Conservation (phyloP, 2,888 invertebrate genomes). For the Pycnomerus fuliginosus region DNA sequence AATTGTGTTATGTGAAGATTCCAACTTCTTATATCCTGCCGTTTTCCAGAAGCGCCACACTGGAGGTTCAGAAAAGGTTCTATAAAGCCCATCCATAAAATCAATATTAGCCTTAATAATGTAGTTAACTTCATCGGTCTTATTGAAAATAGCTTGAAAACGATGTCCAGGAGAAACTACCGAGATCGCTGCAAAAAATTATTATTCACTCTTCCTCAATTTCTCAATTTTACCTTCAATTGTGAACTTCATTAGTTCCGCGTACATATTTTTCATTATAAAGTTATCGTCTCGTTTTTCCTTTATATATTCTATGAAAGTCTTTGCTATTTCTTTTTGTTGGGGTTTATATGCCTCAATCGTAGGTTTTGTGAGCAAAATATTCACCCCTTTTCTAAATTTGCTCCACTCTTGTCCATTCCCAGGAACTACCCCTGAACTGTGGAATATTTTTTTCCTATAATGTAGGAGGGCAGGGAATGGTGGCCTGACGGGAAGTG, state of each 20-base stretch:
- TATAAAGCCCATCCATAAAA: slow-evolving; percentile 55
- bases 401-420: slow-evolving; percentile 62
- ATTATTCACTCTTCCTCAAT: slow-evolving; percentile 7
- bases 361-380: slow-evolving; percentile 54
- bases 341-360: slow-evolving; percentile 50
- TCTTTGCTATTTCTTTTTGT: slow-evolving; percentile 51
- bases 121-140: slow-evolving; percentile 7
- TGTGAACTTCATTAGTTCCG: slow-evolving; percentile 49
- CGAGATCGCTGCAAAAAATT: slow-evolving; percentile 53
- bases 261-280: slow-evolving; percentile 46
- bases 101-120: slow-evolving; percentile 54
- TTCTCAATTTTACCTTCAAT: slow-evolving; percentile 47
- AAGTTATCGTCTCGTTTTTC: slow-evolving; percentile 36
- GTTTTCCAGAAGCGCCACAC: slow-evolving; percentile 56
- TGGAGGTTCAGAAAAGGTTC: slow-evolving; percentile 54
- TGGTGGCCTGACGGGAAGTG: slow-evolving; percentile 54
- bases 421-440: slow-evolving; percentile 59
- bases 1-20: slow-evolving; percentile 55
- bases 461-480: slow-evolving; percentile 57
- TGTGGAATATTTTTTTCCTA: slow-evolving; percentile 50
- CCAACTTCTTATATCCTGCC: slow-evolving; percentile 54
- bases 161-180: slow-evolving; percentile 56
- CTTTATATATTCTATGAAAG: slow-evolving; percentile 52
- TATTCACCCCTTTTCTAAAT: slow-evolving; percentile 55
- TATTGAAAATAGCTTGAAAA: slow-evolving; percentile 48